Evolutionary conservation across 2,113 vertebrate genomes (phyloP), one percentile per base, ranked within the genome.

Genomic region (Dipodomys stephensi): DNA sequence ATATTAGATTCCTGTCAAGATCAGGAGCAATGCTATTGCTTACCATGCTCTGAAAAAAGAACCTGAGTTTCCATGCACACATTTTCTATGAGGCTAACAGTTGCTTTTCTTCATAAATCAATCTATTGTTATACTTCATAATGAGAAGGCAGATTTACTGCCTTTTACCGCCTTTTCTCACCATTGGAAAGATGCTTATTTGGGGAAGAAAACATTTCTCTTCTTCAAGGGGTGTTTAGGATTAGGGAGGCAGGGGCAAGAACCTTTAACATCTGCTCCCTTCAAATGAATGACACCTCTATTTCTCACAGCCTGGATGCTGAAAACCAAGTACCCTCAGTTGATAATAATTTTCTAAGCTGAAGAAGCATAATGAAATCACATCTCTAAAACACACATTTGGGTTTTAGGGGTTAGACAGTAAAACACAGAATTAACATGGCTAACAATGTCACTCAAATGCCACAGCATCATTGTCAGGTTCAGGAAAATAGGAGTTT

Each of bases 111-210:
- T 95, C 95, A 98, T 97, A 98, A 98, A 98, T 98, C 98, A 98
- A 97, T 97, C 97, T 95, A 98, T 97, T 98, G 97, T 98, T 98
- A 97, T 88, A 92, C 91, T 97, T 98, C 94, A 97, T 98, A 98
- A 98, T 94, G 95, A 98, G 97, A 90, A 97, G 97, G 96, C 97
- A 98, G 98, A 98, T 98, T 99, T 98, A 98, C 87, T 95, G 97
- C 97, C 93, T 97, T 97, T 98, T 97, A 96, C 88, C 11, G 84
- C 96, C 89, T 97, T 97, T 98, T 97, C 93, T 98, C 98, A 98
- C 96, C 94, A 96, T 94, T 95, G 94, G 95, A 97, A 96, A 97
- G 92, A 96, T 97, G 97, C 92, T 90, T 97, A 94, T 93, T 94
- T 95, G 89, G 91, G 94, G 92, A 98, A 96, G 49, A 97, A 95